Base-by-base conservation (phyloP, 2,888 invertebrate species). In the Calliopum simillimum region DNA sequence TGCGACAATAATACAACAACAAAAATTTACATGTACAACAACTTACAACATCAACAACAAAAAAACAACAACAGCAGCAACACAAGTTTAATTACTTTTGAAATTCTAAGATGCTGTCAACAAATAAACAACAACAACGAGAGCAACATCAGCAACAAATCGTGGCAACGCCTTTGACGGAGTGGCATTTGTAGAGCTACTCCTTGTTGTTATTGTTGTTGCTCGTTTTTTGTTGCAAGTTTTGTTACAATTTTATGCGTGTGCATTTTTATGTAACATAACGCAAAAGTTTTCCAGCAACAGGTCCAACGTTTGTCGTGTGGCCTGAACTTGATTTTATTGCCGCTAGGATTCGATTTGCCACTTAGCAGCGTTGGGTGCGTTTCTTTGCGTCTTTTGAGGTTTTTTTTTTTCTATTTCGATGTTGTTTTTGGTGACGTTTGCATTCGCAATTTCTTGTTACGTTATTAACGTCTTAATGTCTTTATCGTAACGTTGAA, bases 171-270 rank as follows among this genome's bases (percentile, higher is more conserved):
- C 33, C 33, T 33, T 33, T 33, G 33, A 62, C 25, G 14, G 43
- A 64, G 53, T 64, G 64, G 13, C 53, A 64, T 43, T 64, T 64
- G 53, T 64, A 64, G 64, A 64, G 64, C 51, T 23, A 33, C 63
- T 47, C 49, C 33, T 47, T 23, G 33, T 14, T 23, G 53, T 6
- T 25, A 14, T 16, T 62, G 47, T 25, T 62, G 11, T 6, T 59
- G 61, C 44, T 47, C 46, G 2, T 11, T 21, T 46, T 47, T 21
- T 46, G 2, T n/a, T 53, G 2, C 11, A 21, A 21, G 6, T 53
- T 5, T 51, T 53, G 16, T 23, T 19, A 21, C 21, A 53, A 13
- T 23, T 21, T 13, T 53, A 19, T 53, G 19, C 19, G 53, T 56
- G 51, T 21, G 25, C n/a, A 12, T 21, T 25, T 25, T 19, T 53